Evolutionary conservation across 2,113 vertebrate species (phyloP).

Genomic region (Poicephalus meyeri): DNA sequence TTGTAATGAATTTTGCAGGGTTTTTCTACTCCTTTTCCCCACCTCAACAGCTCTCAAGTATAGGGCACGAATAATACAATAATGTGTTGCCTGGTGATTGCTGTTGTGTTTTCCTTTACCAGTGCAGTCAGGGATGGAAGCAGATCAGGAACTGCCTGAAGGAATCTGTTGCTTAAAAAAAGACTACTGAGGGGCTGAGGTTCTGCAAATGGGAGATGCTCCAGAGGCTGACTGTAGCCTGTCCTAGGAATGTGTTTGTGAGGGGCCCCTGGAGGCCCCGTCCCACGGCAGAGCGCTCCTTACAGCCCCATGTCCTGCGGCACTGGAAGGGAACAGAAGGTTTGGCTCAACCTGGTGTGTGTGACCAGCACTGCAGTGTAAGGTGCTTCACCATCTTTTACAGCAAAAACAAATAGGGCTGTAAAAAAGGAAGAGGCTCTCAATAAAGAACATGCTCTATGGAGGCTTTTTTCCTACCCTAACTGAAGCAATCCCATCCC

Average conservation of each 20-base stretch:
- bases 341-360: neutral
- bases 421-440: neutral
- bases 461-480: neutral
- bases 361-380: neutral
- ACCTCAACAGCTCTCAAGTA: slow-evolving; percentile 16
- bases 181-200: neutral
- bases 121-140: neutral
- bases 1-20: neutral
- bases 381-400: neutral
- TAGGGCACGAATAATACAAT: slow-evolving; percentile 47
- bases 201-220: neutral
- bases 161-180: neutral
- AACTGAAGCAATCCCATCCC: neutral
- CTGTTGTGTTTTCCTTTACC: slow-evolving; percentile 21
- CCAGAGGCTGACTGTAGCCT: neutral
- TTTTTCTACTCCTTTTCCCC: neutral
- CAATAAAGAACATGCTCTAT: neutral
- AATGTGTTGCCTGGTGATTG: slow-evolving; percentile 28
- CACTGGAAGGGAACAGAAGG: neutral
- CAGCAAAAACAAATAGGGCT: slow-evolving; percentile 17
- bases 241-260: neutral
- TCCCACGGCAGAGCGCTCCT: rapidly evolving
- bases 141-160: neutral
- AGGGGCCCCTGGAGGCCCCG: neutral
- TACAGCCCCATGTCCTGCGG: rapidly evolving